A percentile compares a stretch with the other conserved stretches of the same genome.
phyloP scores from a whole-genome alignment of 37 sponge, comb jelly and placozoan genomes.

The Dysidea cf. avara region DNA sequence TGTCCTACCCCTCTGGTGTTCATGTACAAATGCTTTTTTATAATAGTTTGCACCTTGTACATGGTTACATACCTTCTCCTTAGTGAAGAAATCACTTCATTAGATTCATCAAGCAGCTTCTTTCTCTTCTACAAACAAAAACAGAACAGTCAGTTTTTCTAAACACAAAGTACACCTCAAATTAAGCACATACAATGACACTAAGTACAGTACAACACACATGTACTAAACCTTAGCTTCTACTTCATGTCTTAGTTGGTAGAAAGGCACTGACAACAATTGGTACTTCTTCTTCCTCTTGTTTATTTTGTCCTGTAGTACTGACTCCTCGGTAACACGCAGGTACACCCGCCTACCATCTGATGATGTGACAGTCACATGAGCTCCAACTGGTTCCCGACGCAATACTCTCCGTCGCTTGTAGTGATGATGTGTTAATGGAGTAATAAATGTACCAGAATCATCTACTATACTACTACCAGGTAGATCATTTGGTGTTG shows the following conservation, averaged over 20 bases:
- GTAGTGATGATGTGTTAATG: background rate
- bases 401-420: slow-evolving; percentile 38
- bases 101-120: background rate
- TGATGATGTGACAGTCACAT: slow-evolving; percentile 59
- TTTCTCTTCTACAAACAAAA: background rate
- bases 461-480: background rate
- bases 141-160: background rate
- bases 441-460: background rate
- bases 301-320: too few relatives aligned
- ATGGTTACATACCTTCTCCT: background rate
- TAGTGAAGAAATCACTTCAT: background rate
- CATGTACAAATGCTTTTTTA: too few relatives aligned
- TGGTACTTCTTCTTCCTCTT: background rate
- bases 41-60: too few relatives aligned
- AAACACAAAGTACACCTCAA: too few relatives aligned
- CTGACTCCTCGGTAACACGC: background rate
- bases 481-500: background rate
- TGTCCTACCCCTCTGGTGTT: background rate
- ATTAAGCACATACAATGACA: background rate
- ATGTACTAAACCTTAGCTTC: slow-evolving; percentile 47
- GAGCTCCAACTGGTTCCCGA: slow-evolving; percentile 52
- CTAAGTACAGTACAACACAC: background rate
- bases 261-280: slow-evolving; percentile 47
- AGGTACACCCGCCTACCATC: slow-evolving; percentile 67
- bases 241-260: slow-evolving; percentile 42